Conservation (phyloP, 1,140 invertebrate genomes). For the Vollenhovia emeryi region DNA sequence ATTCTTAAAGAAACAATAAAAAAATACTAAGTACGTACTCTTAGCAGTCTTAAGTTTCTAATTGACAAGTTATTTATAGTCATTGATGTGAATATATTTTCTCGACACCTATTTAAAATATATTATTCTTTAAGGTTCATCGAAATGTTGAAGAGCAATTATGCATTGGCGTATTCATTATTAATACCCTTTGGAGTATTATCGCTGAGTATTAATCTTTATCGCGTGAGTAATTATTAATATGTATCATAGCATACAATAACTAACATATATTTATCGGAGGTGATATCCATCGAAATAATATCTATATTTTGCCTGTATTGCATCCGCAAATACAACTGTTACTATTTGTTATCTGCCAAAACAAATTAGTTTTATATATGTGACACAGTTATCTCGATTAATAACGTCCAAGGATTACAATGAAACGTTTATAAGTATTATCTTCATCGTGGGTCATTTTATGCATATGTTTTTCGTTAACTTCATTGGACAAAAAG, state of each 20-base stretch:
- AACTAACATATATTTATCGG: not conserved
- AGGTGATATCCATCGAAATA: not conserved
- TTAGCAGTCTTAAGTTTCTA: too few species aligned
- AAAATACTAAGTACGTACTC: too few species aligned
- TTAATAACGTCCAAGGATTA: not conserved
- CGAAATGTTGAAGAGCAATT: not conserved
- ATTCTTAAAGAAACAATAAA: too few species aligned
- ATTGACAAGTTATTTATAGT: not conserved
- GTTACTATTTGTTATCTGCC: too few species aligned
- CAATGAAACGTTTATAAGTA: not conserved
- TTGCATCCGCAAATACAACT: too few species aligned
- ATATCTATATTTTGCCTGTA: not conserved
- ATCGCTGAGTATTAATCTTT: conserved; percentile 44
- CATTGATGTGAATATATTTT: not conserved
- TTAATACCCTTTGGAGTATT: not conserved
- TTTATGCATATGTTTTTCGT: conserved; percentile 27
- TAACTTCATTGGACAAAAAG: conserved; percentile 19
- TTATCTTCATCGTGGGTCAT: not conserved
- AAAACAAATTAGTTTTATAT: not conserved
- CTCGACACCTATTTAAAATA: not conserved
- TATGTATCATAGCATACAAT: not conserved
- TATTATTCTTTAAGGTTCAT: conserved; percentile 28
- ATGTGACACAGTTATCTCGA: conserved; percentile 7
- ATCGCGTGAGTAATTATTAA: conserved; percentile 42
- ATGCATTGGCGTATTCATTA: not conserved